Evolutionary conservation across 2,113 vertebrate genomes (phyloP).

Genomic region (Thinocorus orbignyianus): DNA sequence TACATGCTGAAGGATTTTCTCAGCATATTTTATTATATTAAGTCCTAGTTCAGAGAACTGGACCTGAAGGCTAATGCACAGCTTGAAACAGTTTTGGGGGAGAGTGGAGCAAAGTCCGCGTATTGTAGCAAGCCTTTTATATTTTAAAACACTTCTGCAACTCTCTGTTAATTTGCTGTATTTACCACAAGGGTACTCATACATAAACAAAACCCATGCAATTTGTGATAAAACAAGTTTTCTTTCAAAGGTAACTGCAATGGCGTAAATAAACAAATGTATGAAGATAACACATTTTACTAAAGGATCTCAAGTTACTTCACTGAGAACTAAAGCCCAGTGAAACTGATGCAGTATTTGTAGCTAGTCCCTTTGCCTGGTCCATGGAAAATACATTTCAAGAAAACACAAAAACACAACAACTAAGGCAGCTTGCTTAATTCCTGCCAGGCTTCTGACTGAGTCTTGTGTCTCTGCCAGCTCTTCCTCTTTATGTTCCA

Average conservation of each 20-base stretch:
- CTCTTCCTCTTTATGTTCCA: constrained; percentile 19
- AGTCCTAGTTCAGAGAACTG: not conserved
- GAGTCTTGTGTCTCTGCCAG: not conserved
- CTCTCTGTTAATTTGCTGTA: not conserved
- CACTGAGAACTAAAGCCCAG: not conserved
- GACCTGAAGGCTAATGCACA: not conserved
- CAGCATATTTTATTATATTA: not conserved
- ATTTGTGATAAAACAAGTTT: not conserved
- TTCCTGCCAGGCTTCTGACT: constrained; percentile 29
- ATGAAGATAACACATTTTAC: not conserved
- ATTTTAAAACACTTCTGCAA: not conserved
- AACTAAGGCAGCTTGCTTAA: constrained; percentile 5
- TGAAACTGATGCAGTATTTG: not conserved
- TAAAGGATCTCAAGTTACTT: not conserved
- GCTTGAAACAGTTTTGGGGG: not conserved
- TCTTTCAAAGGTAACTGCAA: not conserved
- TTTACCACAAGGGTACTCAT: not conserved
- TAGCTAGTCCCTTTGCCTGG: not conserved
- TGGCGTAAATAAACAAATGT: not conserved
- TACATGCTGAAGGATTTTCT: not conserved
- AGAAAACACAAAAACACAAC: not conserved
- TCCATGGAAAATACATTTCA: not conserved
- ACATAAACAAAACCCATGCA: not conserved
- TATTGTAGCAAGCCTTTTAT: not conserved
- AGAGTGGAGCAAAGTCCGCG: not conserved